Conservation (phyloP, 1,140 invertebrate genomes). For the Phortica variegata region DNA sequence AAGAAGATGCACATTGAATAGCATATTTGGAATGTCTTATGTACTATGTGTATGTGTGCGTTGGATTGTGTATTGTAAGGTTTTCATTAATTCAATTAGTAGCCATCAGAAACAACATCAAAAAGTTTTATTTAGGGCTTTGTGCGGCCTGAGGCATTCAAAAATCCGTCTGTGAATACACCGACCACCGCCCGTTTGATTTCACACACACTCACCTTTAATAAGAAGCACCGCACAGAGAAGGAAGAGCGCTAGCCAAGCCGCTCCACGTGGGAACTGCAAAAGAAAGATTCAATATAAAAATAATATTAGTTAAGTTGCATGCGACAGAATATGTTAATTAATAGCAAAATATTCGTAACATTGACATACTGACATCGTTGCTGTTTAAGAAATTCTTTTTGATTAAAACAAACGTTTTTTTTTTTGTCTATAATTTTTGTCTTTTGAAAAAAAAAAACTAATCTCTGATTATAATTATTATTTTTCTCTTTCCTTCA, state of each 20-base stretch:
- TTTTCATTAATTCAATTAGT: not conserved
- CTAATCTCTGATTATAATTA: no score
- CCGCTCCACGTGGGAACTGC: conserved; percentile 52
- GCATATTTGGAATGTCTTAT: no score
- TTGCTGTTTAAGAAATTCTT: not conserved
- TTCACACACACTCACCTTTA: conserved; percentile 47
- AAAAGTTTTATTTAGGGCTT: no score
- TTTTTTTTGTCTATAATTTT: no score
- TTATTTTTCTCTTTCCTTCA: no score
- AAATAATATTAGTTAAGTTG: not conserved
- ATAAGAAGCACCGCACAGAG: conserved; percentile 46
- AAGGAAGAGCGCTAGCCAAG: conserved; percentile 49
- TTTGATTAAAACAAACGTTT: conserved; percentile 7
- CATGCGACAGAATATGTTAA: not conserved
- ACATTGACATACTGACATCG: not conserved
- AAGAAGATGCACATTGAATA: not conserved
- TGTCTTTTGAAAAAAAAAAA: not conserved
- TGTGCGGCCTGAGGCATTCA: no score
- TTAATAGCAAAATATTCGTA: not conserved
- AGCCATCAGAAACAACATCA: no score
- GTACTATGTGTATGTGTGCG: not conserved
- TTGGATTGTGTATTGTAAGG: not conserved
- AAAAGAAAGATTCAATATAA: conserved; percentile 10
- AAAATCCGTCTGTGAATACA: no score
- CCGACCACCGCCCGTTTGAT: no score